Evolutionary conservation across 2,797 vertebrate genomes (phyloP), one percentile per base, ranked within the genome.

Genomic region (Myotis planiceps): DNA sequence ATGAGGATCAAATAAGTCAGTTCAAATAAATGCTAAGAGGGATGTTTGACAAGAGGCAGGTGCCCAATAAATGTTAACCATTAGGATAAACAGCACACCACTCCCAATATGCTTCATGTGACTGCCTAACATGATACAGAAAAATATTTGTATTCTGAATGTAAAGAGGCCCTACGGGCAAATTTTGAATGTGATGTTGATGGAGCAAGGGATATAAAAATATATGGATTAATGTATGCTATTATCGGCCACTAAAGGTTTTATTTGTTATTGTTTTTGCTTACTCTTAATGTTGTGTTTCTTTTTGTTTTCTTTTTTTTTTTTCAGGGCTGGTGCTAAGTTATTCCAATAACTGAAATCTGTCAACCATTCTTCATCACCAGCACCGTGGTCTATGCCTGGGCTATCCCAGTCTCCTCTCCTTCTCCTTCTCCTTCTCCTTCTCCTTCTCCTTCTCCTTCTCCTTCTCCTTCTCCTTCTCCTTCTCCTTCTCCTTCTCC

Each of bases 51-150:
- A 39, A 42, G 65, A 32, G 66, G 47, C n/a, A 32, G n/a, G 32
- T 65, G 51, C 32, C 84, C 45, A 21, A 9, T 58, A 9, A 45
- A 80, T 6, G 4, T 32, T 51, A 65, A 27, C 14, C 63, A 39
- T 82, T 12, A 78, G 80, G 84, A 60, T 79, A 81, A 58, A 9
- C 6, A 51, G 39, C 29, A 78, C 3, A 79, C 6, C 32, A 8
- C 19, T 53, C 34, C 37, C 0, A 7, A 21, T 49, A 63, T 15
- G 7, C 15, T 45, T 13, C 2, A 13, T 10, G 13, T 75, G 53
- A 66, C 51, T 45, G 34, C 18, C 75, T 86, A 83, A 91, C 18
- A 25, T 25, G 39, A 85, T n/a, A 55, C 37, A 94, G 49, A 92
- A 71, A 76, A 75, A 49, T 49, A 72, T 72, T 71, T 72, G 37